Base-by-base conservation (phyloP, 1,140 invertebrate species). In the Drosophila kanapiae region DNA sequence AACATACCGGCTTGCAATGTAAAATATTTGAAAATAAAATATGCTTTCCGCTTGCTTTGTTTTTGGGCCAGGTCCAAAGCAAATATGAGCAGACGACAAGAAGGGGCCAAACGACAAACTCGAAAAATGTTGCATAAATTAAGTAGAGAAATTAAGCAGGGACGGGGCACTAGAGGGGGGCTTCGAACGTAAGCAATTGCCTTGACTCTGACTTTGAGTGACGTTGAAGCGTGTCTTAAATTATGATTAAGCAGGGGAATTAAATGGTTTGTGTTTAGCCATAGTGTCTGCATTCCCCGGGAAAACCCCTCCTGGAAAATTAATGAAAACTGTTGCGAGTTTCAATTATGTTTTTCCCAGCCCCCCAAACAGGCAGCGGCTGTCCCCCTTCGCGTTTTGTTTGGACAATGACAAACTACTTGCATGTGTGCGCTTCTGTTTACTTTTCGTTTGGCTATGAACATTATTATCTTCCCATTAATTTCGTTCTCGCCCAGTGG, bases 221-320 rank as follows among this genome's bases (percentile, higher is more conserved):
- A 88, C 81, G 80, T 78, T 82, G 77, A 77, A 76, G 60, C 80
- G 53, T 67, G 63, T 77, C 67, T 80, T 78, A 80, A 87, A 80
- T 87, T 74, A 88, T 88, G 76, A 88, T 88, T 88, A 88, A 83
- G 59, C 78, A 65, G 60, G 58, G 42, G 77, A 77, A 78, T 87
- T 88, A 84, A 88, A 84, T 78, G 84, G 84, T 71, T 80, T 88
- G 70, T 74, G 62, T 53, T 80, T 57, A 63, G 63, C 54, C 68
- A 70, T 43, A 75, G 65, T 69, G 57, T 48, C 58, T 43, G 38
- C 69, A 59, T 72, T 29, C 35, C 14, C 35, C 31, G 31, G 23
- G 23, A 38, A 35, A 23, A 13, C 16, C 18, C 29, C 49, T 48
- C 13, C 51, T 77, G 75, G 74, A 77, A 77, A 77, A 77, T 77